Evolutionary conservation across 2,888 invertebrate genomes (phyloP), one percentile per base, ranked within the genome.

Genomic region (Aromia moschata): DNA sequence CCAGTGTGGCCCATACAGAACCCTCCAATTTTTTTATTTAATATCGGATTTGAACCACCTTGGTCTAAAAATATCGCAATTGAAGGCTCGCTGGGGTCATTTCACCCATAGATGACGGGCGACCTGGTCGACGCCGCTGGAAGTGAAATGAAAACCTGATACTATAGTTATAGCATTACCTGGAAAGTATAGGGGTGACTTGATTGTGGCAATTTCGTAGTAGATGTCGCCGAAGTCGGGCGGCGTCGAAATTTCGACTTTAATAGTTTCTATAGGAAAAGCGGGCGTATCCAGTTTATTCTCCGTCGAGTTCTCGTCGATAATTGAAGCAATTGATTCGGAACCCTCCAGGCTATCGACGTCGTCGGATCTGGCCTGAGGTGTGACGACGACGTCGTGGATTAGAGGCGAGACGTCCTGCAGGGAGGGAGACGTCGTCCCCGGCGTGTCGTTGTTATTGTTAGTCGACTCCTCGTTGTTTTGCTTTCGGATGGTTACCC

Each of bases 131-230:
- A n/a, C n/a, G n/a, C n/a, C n/a, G n/a, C n/a, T n/a, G n/a, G n/a
- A n/a, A n/a, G n/a, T n/a, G n/a, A n/a, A n/a, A n/a, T n/a, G n/a
- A n/a, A n/a, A n/a, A n/a, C n/a, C n/a, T n/a, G n/a, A n/a, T n/a
- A n/a, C n/a, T n/a, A n/a, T n/a, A n/a, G 37, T 52, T 52, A 52
- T 52, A 41, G 31, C 11, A 33, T 80, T 83, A 93, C 94, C 89
- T 94, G 93, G 81, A 94, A 94, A 56, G 92, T 89, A 74, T 93
- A 94, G n/a, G 2, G 94, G 94, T 60, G 93, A 93, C 79, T 92
- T 93, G 67, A 94, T 91, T 1, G 94, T 94, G 33, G 93, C 94
- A 71, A 94, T 92, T 84, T 94, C 92, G 75, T 92, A 94, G 76
- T 94, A 94, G 65, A 91, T 86, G 79, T 94, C 92, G 77, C 87